phyloP scores from a whole-genome alignment of 2,888 invertebrate species.

The Cryptus armator region DNA sequence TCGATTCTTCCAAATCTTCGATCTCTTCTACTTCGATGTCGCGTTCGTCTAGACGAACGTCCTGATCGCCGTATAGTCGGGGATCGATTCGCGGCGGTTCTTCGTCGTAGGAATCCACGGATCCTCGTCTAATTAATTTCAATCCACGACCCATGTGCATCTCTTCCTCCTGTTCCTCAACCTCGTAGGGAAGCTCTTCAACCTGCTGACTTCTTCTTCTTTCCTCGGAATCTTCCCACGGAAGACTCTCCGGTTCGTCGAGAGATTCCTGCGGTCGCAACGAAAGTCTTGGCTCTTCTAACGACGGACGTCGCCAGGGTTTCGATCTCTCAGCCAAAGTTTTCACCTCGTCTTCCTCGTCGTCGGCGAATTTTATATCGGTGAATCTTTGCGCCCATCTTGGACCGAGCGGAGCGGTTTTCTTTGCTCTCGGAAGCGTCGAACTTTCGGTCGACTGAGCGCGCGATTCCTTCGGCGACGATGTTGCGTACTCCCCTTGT shows the following conservation, averaged over 20 bases:
- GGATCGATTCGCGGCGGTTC: slow-evolving; percentile 75
- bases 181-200: slow-evolving; percentile 62
- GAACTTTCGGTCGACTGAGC: slow-evolving; percentile 88
- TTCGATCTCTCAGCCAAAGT: slow-evolving; percentile 76
- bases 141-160: slow-evolving; percentile 65
- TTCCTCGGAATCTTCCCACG: slow-evolving; percentile 72
- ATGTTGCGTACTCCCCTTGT: slow-evolving; percentile 85
- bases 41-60: slow-evolving; percentile 45
- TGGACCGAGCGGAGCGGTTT: slow-evolving; percentile 85
- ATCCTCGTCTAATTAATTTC: slow-evolving; percentile 54
- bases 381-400: slow-evolving; percentile 85
- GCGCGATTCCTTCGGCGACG: slow-evolving; percentile 85
- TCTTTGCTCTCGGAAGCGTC: slow-evolving; percentile 88
- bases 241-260: slow-evolving; percentile 65
- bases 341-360: slow-evolving; percentile 74
- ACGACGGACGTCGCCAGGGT: slow-evolving; percentile 82
- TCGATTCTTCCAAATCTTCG: slow-evolving; percentile 60
- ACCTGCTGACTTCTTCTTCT: slow-evolving; percentile 58
- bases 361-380: slow-evolving; percentile 80
- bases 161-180: slow-evolving; percentile 63
- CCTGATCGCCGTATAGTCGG: slow-evolving; percentile 75
- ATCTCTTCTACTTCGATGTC: slow-evolving; percentile 33
- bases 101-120: slow-evolving; percentile 72
- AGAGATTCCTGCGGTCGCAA: slow-evolving; percentile 74
- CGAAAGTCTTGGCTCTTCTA: slow-evolving; percentile 81